Conservation (phyloP, 2,113 vertebrate species). For the Anhinga rufa region DNA sequence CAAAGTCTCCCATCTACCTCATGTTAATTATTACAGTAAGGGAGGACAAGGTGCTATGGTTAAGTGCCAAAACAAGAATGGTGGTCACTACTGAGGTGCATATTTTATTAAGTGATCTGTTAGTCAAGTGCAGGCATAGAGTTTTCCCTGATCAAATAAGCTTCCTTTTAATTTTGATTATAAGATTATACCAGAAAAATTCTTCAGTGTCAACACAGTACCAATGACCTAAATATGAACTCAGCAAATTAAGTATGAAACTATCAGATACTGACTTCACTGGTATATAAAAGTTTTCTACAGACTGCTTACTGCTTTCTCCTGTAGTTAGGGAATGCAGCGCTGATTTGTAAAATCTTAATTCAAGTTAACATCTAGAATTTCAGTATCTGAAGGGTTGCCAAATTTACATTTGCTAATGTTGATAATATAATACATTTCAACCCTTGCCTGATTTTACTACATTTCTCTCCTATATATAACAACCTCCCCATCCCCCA, state of each 20-base stretch:
- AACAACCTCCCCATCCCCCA: background rate
- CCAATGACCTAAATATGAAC: background rate
- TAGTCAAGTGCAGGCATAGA: background rate
- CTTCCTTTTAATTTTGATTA: background rate
- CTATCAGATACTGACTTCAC: background rate
- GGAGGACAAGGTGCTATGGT: background rate
- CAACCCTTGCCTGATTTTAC: background rate
- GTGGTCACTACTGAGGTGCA: background rate
- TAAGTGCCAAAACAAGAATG: background rate
- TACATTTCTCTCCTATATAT: background rate
- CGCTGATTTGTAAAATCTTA: background rate
- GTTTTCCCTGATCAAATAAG: background rate
- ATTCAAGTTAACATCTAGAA: background rate
- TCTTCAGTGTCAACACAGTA: background rate
- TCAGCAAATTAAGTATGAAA: background rate
- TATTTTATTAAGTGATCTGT: background rate
- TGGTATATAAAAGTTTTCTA: background rate
- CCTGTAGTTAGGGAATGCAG: background rate
- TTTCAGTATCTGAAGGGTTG: background rate
- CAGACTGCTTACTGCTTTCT: background rate
- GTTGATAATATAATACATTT: background rate
- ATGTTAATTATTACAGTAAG: background rate
- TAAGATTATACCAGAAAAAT: background rate
- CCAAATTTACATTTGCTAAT: background rate
- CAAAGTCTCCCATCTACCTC: background rate